phyloP scores from a whole-genome alignment of 2,797 vertebrate species.

The Arrhamphus sclerolepis region DNA sequence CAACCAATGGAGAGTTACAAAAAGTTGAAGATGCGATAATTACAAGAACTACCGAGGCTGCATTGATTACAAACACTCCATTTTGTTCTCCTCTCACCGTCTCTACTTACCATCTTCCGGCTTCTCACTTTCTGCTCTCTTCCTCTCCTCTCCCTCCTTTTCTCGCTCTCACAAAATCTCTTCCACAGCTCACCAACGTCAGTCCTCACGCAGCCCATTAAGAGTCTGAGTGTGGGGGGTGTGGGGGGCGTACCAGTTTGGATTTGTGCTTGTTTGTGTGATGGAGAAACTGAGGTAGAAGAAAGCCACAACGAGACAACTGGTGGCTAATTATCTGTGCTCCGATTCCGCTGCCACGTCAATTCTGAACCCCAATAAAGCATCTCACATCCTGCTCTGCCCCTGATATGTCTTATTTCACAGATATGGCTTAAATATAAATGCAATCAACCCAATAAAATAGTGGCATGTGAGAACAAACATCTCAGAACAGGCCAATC shows the following conservation, averaged over 20 bases:
- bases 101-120: slow-evolving; percentile 37
- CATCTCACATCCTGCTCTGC: slow-evolving; percentile 42
- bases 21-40: slow-evolving; percentile 38
- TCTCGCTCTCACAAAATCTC: slow-evolving; percentile 52
- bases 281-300: slow-evolving; percentile 18
- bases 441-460: too few species aligned
- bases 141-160: slow-evolving; percentile 44
- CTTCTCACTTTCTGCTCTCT: slow-evolving; percentile 14
- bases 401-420: slow-evolving; percentile 35
- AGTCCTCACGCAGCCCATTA: slow-evolving; percentile 37
- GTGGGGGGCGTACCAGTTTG: background rate
- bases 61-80: slow-evolving; percentile 38
- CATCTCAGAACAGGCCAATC: too few species aligned
- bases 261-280: slow-evolving; percentile 46
- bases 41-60: background rate
- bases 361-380: slow-evolving; percentile 54
- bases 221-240: slow-evolving; percentile 14
- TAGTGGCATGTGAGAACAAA: too few species aligned
- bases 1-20: slow-evolving; percentile 32
- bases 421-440: background rate
- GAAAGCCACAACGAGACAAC: slow-evolving; percentile 8
- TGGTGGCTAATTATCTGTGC: slow-evolving; percentile 14
- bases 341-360: slow-evolving; percentile 42
- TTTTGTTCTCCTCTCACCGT: slow-evolving; percentile 41
- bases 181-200: slow-evolving; percentile 47